Evolutionary conservation across 2,113 vertebrate genomes (phyloP), one percentile per base, ranked within the genome.

Genomic region (Mobula birostris): DNA sequence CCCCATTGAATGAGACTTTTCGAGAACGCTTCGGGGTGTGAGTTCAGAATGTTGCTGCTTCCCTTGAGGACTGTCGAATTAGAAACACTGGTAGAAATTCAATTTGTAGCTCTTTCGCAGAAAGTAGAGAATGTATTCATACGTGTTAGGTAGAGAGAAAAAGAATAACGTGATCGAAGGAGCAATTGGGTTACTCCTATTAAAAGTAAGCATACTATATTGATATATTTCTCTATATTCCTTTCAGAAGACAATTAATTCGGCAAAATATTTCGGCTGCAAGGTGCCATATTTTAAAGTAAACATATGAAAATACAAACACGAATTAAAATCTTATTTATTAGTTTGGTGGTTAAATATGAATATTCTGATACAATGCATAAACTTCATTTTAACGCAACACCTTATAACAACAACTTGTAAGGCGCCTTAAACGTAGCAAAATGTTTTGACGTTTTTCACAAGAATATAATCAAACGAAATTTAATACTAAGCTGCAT

Each of bases 81-180:
- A 90, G 66, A 61, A 90, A 63, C 61, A 90, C 29, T n/a, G 27
- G 61, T 66, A 17, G 32, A 66, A 32, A 66, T 27, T 88, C 85
- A 88, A 88, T 58, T 88, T 36, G 85, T 90, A 32, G 85, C 61
- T 90, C 63, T 66, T 66, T 90, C 68, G 61, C 85, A 66, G 85
- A 61, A 58, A 12, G 56, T 24, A 14, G 24, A 87, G 61, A 14
- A 58, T 58, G 48, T 58, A 56, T 58, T 48, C 5, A 29, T 27
- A 87, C 19, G 24, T 24, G 24, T 87, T 61, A 61, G 48, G 48
- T 58, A 83, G 27, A 11, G 21, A 56, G 48, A 48, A 48, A 48
- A 48, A 48, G 2, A 48, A 2, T 48, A 48, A 48, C 48, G 61
- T 61, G 14, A 87, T 27, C 29, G 15, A 19, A 32, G 58, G 61